Conservation (phyloP, 2,113 vertebrate species). For the Chitala chitala region DNA sequence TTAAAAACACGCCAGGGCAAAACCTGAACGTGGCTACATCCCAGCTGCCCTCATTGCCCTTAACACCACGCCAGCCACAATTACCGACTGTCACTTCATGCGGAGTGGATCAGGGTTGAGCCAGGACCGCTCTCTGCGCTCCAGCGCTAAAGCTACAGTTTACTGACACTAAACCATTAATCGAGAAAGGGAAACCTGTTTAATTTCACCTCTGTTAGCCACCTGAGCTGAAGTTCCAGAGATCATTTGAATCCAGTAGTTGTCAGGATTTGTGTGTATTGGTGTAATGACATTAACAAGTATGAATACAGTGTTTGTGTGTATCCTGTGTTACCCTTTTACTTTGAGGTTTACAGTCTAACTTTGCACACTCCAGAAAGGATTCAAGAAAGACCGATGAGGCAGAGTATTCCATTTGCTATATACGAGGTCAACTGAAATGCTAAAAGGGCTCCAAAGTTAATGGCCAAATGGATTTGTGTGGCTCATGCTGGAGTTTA, state of each 20-base stretch:
- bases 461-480: too few relatives aligned
- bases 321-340: background rate
- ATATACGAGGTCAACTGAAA: too few relatives aligned
- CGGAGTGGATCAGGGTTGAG: too few relatives aligned
- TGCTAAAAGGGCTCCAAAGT: too few relatives aligned
- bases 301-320: conserved; percentile 15
- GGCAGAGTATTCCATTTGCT: too few relatives aligned
- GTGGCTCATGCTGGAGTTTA: too few relatives aligned
- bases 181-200: conserved; percentile 36
- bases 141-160: too few relatives aligned
- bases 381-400: too few relatives aligned
- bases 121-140: too few relatives aligned
- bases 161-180: conserved; percentile 32
- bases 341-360: background rate
- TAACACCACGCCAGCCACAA: background rate
- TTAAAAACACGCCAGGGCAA: background rate
- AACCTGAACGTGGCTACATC: background rate
- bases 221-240: conserved; percentile 38
- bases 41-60: background rate
- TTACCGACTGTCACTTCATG: too few relatives aligned
- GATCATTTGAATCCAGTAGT: conserved; percentile 37
- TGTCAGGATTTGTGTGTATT: conserved; percentile 44
- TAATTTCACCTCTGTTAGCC: conserved; percentile 41
- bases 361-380: conserved; percentile 1
- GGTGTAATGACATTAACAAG: conserved; percentile 41